A percentile compares a stretch with the other conserved stretches of the same genome.
Conservation (phyloP, 2,888 invertebrate species). For the Papilio elwesi region DNA sequence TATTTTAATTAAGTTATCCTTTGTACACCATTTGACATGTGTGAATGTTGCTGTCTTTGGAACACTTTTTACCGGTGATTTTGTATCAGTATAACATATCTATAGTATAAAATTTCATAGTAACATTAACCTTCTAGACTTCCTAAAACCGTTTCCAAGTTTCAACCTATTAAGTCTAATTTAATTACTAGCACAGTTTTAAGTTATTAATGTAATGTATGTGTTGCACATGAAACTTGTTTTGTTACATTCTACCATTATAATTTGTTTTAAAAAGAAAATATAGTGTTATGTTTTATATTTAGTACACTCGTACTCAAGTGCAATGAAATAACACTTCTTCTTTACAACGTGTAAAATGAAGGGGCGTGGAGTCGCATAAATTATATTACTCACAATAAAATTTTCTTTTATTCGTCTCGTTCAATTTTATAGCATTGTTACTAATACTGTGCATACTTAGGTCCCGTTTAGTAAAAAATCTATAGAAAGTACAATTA, state of each 20-base stretch:
- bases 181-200: too few species aligned
- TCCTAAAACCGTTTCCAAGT: not conserved
- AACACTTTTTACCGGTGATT: too few species aligned
- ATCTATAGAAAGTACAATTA: too few species aligned
- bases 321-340: slow-evolving; percentile 3
- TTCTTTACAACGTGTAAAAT: slow-evolving; percentile 19
- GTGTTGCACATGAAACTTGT: not conserved
- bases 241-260: too few species aligned
- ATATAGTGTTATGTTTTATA: not conserved
- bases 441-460: not conserved
- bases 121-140: not conserved
- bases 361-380: slow-evolving; percentile 3
- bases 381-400: slow-evolving; percentile 18
- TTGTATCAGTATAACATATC: too few species aligned
- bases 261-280: not conserved
- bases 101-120: too few species aligned
- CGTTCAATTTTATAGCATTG: not conserved
- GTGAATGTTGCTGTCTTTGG: too few species aligned
- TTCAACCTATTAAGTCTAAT: too few species aligned
- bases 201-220: too few species aligned
- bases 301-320: slow-evolving; percentile 41
- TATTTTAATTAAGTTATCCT: too few species aligned
- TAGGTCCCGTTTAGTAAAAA: not conserved
- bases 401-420: not conserved
- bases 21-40: too few species aligned